Conservation (phyloP, 2,888 invertebrate species). For the Exephanes ischioxanthus region DNA sequence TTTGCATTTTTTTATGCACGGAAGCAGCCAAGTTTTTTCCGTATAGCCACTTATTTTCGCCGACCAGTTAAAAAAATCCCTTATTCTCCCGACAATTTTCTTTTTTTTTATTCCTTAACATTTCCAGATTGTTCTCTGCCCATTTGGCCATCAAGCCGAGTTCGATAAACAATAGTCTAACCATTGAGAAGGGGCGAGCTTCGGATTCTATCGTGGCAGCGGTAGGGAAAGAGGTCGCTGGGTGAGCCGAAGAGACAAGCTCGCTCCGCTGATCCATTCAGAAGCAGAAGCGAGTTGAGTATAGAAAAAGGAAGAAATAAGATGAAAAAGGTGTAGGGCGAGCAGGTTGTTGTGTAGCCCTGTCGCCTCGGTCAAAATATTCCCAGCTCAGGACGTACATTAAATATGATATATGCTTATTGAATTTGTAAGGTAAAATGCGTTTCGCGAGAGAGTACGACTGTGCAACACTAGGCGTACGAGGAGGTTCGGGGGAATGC, state of each 20-base stretch:
- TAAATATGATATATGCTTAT: constrained; percentile 84
- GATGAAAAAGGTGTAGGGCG: background rate
- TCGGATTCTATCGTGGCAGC: background rate
- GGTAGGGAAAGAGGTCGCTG: background rate
- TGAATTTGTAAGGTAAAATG: constrained; percentile 83
- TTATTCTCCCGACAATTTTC: no score
- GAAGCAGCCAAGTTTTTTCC: background rate
- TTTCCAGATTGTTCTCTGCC: background rate
- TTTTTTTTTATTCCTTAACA: background rate
- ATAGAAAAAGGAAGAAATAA: background rate
- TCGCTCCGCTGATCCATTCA: background rate
- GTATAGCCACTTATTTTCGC: background rate
- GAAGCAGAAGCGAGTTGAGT: background rate
- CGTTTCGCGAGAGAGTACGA: constrained; percentile 71
- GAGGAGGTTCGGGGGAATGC: constrained; percentile 45
- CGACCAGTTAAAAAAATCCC: background rate
- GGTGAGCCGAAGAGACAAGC: background rate
- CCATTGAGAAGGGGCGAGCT: background rate
- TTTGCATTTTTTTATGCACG: background rate
- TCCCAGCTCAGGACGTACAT: constrained; percentile 77
- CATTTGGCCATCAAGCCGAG: background rate
- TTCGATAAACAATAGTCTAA: no score
- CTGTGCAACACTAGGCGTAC: constrained; percentile 45
- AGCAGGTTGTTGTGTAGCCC: background rate
- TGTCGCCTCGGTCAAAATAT: background rate